phyloP scores from a whole-genome alignment of 2,113 vertebrate genomes.

The Sialia sialis region DNA sequence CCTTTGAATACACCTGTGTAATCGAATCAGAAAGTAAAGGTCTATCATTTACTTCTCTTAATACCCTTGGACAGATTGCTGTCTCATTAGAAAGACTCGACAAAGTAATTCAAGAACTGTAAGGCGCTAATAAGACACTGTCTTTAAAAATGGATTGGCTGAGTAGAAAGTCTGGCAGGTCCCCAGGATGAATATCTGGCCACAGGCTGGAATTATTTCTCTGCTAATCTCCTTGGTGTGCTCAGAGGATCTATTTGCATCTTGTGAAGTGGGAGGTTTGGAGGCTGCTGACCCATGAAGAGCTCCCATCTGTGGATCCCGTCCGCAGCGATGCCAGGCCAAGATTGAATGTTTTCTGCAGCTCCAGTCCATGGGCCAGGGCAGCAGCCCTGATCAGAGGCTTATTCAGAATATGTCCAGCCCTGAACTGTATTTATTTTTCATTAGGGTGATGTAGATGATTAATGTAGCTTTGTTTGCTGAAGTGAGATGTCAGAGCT shows the following conservation, averaged over 20 bases:
- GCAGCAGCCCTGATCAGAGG: not conserved
- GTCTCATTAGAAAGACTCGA: constrained; percentile 21
- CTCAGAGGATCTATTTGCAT: constrained; percentile 1
- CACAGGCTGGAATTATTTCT: constrained; percentile 30
- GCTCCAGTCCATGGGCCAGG: not conserved
- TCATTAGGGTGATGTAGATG: not conserved
- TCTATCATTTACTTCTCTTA: constrained; percentile 27
- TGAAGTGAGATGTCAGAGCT: not conserved
- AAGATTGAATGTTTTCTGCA: not conserved
- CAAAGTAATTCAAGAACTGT: constrained; percentile 37
- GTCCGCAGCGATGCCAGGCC: not conserved
- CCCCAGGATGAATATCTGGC: constrained; percentile 26
- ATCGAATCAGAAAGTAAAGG: not conserved
- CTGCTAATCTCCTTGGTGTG: not conserved
- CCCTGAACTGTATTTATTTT: not conserved
- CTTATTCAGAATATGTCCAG: not conserved
- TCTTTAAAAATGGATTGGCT: constrained; percentile 55
- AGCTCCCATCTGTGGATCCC: not conserved
- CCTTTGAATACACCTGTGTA: constrained; percentile 31
- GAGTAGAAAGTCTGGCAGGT: constrained; percentile 17
- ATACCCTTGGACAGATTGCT: constrained; percentile 16
- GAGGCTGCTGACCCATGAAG: constrained; percentile 3
- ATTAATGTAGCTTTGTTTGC: not conserved
- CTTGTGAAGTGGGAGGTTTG: not conserved
- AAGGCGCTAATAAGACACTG: constrained; percentile 12